Evolutionary conservation across 2,888 invertebrate genomes (phyloP).

Genomic region (Gymnosoma rotundatum): DNA sequence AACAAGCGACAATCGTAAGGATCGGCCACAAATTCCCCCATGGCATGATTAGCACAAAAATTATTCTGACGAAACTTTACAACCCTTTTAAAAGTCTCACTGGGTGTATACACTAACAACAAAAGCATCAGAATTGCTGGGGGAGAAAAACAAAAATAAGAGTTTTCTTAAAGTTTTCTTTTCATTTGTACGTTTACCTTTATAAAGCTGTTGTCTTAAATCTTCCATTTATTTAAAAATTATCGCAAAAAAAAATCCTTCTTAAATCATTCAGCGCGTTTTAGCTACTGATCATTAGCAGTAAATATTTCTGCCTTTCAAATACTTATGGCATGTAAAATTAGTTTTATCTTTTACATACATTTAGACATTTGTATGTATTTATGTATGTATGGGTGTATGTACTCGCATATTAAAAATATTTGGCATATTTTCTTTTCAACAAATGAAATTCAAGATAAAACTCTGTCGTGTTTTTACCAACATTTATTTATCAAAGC

Average conservation of each 20-base stretch:
- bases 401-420: too few species aligned
- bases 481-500: too few species aligned
- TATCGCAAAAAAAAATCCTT: neutral
- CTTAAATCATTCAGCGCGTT: slow-evolving; percentile 6
- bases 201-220: neutral
- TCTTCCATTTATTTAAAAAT: slow-evolving; percentile 18
- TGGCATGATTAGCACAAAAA: slow-evolving; percentile 74
- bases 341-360: slow-evolving; percentile 25
- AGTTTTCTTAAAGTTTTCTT: neutral
- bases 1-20: slow-evolving; percentile 77
- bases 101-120: neutral
- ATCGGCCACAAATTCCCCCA: slow-evolving; percentile 78
- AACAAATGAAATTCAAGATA: too few species aligned
- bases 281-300: slow-evolving; percentile 23
- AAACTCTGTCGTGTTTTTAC: too few species aligned
- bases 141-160: neutral
- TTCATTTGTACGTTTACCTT: neutral
- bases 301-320: slow-evolving; percentile 7
- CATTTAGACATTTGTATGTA: too few species aligned
- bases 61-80: slow-evolving; percentile 31
- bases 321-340: slow-evolving; percentile 9
- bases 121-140: slow-evolving; percentile 6
- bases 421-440: too few species aligned
- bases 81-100: neutral
- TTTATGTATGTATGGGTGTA: too few species aligned